Base-by-base conservation (phyloP, 2,888 invertebrate species). In the Cotesia congregata region DNA sequence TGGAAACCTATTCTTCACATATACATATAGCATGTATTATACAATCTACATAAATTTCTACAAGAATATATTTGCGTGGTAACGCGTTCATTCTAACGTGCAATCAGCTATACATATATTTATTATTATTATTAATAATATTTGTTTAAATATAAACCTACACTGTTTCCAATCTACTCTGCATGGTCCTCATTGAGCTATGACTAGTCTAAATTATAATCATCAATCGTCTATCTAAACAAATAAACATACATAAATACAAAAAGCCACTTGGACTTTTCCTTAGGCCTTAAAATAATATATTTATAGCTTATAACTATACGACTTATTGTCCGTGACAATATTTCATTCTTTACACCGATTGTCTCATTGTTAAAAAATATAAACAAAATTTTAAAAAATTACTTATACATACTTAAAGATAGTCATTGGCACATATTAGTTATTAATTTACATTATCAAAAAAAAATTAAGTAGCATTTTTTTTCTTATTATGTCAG, bases 11-110 rank as follows among this genome's bases (percentile, higher is more conserved):
- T 38, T 20, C 15, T 30, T 5, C n/a, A 9, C 50, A 20, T 68
- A 50, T 50, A 50, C 17, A 68, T 17, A 41, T 41, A 41, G 40
- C 40, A 30, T 30, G 39, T n/a, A 9, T 30, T n/a, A 3, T 65
- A 39, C 65, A 59, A 59, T 71, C 78, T 85, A 82, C 79, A 76
- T 82, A 83, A 85, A 86, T 83, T 77, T 78, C 83, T 86, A 86
- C 82, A 85, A 85, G 86, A 85, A 86, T 86, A 86, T 85, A 84
- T 83, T 80, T 79, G 76, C 80, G 79, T 77, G 60, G 74, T 67
- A 41, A 73, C 72, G 64, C 38, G 62, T 68, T 38, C 40, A 69
- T 59, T 61, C 20, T 20, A 40, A 68, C 20, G 62, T 30, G 40
- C 6, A 62, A 50, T 59, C 12, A 67, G 5, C 40, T 67, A 40